Evolutionary conservation across 2,888 invertebrate genomes (phyloP).

Genomic region (Bruchidius siliquastri): DNA sequence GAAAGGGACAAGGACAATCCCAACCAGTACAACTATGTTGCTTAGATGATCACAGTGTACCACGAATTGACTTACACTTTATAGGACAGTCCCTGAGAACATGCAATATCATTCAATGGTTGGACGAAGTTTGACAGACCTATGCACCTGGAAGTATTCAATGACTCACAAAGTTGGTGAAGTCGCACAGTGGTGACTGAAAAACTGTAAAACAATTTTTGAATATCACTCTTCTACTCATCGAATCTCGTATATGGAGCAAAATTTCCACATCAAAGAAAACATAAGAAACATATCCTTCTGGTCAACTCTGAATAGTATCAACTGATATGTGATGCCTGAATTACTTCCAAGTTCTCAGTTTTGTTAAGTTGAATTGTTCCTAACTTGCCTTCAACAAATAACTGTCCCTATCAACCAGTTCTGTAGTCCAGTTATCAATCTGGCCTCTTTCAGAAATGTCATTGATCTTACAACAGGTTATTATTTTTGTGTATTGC

Average conservation of each 20-base stretch:
- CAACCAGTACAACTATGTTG: slow-evolving; percentile 98
- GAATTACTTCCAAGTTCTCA: too few species aligned
- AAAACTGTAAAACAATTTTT: too few species aligned
- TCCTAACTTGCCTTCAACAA: background rate
- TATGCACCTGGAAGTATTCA: background rate
- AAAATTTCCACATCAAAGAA: too few species aligned
- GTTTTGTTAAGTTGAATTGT: too few species aligned
- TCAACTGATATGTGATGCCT: too few species aligned
- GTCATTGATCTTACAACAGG: slow-evolving; percentile 5
- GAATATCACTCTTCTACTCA: too few species aligned
- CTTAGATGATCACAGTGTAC: slow-evolving; percentile 56
- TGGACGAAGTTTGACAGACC: background rate
- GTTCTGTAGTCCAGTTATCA: slow-evolving; percentile 27
- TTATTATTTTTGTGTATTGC: background rate
- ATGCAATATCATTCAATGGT: background rate
- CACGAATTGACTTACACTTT: background rate
- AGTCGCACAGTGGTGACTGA: too few species aligned
- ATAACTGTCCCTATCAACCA: background rate
- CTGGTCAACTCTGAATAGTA: too few species aligned
- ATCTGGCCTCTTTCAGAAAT: slow-evolving; percentile 23
- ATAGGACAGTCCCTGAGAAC: too few species aligned
- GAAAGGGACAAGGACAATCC: slow-evolving; percentile 97
- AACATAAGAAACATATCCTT: too few species aligned
- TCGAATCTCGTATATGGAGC: too few species aligned
- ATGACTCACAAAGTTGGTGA: too few species aligned